Conservation (phyloP, 1,140 invertebrate genomes). For the Polypedilum pembai region DNA sequence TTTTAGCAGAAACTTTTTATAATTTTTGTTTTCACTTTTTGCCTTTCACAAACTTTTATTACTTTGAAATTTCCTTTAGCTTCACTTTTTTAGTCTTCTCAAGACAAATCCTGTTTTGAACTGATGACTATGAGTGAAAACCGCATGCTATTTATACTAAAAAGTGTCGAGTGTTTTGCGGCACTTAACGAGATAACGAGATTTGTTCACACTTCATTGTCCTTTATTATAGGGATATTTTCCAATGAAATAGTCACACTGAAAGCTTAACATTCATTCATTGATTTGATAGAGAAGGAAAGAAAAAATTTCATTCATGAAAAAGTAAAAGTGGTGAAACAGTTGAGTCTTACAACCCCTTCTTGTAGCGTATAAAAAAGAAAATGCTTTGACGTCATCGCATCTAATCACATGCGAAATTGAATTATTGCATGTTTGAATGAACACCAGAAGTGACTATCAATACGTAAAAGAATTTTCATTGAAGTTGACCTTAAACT, state of each 20-base stretch:
- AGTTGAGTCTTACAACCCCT: not conserved
- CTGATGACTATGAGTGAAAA: not conserved
- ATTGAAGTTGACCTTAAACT: too few species aligned
- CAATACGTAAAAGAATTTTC: too few species aligned
- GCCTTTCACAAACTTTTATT: not conserved
- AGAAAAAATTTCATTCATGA: slow-evolving; percentile 20
- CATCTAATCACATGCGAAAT: not conserved
- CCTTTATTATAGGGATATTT: not conserved
- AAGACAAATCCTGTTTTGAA: not conserved
- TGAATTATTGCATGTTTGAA: slow-evolving; percentile 5
- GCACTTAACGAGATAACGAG: slow-evolving; percentile 12
- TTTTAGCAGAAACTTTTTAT: not conserved
- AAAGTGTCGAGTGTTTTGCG: not conserved
- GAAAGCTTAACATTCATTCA: too few species aligned
- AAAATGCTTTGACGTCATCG: not conserved
- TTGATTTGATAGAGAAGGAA: not conserved
- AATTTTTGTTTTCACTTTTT: not conserved
- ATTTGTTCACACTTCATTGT: slow-evolving; percentile 24
- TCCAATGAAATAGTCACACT: not conserved
- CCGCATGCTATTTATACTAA: not conserved
- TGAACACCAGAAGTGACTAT: not conserved
- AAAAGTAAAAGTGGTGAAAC: not conserved
- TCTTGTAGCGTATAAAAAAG: not conserved
- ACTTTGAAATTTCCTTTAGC: not conserved
- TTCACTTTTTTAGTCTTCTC: not conserved